These are phyloP conservation scores for Catagonus wagneri DNA, from an alignment of 2,113 vertebrate genomes.

Conservation along the genomic window DNA sequence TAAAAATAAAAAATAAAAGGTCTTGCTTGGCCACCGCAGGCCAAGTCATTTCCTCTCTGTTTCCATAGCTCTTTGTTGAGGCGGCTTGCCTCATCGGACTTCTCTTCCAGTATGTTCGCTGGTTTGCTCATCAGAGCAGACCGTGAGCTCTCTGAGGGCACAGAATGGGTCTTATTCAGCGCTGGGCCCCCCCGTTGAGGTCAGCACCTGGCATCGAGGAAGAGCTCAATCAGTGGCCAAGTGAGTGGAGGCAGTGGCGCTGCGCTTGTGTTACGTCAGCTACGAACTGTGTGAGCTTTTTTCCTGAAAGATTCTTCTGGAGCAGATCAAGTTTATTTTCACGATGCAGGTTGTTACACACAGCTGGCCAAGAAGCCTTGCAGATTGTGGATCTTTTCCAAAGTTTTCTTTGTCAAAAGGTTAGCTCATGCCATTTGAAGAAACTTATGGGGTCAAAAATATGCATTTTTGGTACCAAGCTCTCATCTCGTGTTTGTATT, in stretches of 20 bases:
- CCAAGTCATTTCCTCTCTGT: not conserved
- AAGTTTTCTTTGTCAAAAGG: not conserved
- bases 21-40: not conserved
- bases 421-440: constrained; percentile 1
- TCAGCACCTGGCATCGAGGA: not conserved
- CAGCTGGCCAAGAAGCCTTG: not conserved
- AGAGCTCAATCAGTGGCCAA: not conserved
- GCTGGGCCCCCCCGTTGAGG: not conserved
- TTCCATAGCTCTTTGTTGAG: not conserved
- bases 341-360: not conserved
- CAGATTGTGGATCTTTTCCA: not conserved
- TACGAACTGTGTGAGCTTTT: not conserved
- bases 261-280: not conserved
- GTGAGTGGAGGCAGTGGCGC: not conserved
- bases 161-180: not conserved
- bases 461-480: not conserved
- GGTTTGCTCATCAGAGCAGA: not conserved
- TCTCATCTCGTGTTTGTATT: not conserved
- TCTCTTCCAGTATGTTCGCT: not conserved
- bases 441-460: not conserved
- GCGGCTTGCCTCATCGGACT: not conserved
- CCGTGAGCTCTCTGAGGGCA: not conserved
- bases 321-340: constrained; percentile 34
- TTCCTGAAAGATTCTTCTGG: constrained; percentile 21
- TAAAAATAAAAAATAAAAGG: too few relatives aligned